A percentile compares a stretch with the other conserved stretches of the same genome.
Evolutionary conservation across 2,888 invertebrate species (phyloP).

Genomic region (Rhingia campestris): DNA sequence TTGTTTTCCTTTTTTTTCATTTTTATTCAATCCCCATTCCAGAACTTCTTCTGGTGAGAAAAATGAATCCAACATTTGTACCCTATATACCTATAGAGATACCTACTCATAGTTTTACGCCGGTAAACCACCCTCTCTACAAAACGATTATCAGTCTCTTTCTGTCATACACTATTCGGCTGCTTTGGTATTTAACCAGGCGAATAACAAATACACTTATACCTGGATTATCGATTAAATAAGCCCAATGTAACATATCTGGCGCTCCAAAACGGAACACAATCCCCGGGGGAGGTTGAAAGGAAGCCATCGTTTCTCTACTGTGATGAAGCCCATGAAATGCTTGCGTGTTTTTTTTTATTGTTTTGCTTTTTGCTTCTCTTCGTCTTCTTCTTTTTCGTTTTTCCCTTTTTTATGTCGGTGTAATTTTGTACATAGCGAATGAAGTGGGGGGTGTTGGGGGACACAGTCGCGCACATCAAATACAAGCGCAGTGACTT

Average conservation of each 20-base stretch:
- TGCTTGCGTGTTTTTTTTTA: conserved; percentile 40
- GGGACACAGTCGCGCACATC: neutral
- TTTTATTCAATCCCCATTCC: neutral
- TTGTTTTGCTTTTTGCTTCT: too few species aligned
- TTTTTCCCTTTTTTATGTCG: conserved; percentile 8
- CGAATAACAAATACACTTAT: conserved; percentile 55
- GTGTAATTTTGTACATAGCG: conserved; percentile 33
- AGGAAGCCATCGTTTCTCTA: conserved; percentile 22
- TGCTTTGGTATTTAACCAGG: conserved; percentile 55
- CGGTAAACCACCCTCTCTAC: conserved; percentile 17
- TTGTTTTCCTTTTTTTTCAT: neutral
- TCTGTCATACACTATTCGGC: conserved; percentile 25
- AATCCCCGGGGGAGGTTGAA: conserved; percentile 22
- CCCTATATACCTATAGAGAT: conserved; percentile 3
- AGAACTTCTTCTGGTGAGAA: neutral
- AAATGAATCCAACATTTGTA: neutral
- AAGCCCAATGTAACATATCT: conserved; percentile 64
- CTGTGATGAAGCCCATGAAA: conserved; percentile 55
- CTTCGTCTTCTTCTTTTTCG: neutral
- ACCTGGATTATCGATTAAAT: conserved; percentile 74
- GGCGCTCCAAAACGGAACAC: conserved; percentile 30
- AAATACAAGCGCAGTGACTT: conserved; percentile 58
- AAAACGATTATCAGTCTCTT: conserved; percentile 24
- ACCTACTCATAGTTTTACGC: neutral
- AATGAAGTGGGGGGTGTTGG: neutral